Evolutionary conservation across 2,113 vertebrate genomes (phyloP).

Genomic region (Rhodinocichla rosea): DNA sequence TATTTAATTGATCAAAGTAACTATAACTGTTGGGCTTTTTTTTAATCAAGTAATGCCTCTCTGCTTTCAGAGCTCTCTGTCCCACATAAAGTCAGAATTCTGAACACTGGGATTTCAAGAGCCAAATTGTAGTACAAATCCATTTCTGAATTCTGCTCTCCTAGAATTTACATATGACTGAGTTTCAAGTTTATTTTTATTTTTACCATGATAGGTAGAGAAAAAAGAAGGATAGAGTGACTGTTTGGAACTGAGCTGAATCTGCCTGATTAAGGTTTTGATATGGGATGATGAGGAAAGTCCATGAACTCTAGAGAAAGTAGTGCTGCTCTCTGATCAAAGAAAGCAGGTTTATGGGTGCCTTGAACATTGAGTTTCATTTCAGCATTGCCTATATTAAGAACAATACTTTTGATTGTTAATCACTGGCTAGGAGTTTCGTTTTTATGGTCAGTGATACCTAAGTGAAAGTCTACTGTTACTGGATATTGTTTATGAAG

Average conservation of each 20-base stretch:
- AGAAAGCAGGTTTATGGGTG: not conserved
- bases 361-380: not conserved
- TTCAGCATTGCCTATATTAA: not conserved
- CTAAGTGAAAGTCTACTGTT: not conserved
- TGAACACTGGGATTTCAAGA: not conserved
- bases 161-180: not conserved
- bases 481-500: not conserved
- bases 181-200: not conserved
- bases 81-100: not conserved
- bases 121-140: not conserved
- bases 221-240: not conserved
- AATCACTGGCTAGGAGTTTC: fast-evolving
- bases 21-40: not conserved
- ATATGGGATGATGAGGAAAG: not conserved
- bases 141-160: not conserved
- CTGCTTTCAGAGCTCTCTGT: not conserved
- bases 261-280: not conserved
- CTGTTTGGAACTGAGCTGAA: not conserved
- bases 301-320: not conserved
- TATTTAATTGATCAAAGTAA: not conserved
- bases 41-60: no score
- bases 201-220: not conserved
- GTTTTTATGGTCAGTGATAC: not conserved
- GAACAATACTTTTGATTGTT: not conserved
- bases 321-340: not conserved